Base-by-base conservation (phyloP, 2,888 invertebrate species). In the Drosophila neonasuta region DNA sequence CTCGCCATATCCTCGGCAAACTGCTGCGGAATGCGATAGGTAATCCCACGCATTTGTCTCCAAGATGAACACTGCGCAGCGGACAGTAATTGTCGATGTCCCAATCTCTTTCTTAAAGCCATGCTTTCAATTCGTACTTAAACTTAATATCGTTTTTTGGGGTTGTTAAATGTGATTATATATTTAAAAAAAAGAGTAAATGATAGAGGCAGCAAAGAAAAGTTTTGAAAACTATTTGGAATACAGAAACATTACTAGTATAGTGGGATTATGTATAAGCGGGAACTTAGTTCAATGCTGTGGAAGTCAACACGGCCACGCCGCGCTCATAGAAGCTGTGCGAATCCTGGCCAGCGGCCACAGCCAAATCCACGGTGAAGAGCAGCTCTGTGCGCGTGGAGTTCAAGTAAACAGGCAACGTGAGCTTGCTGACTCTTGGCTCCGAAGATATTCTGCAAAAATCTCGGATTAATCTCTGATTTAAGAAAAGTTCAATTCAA, bases 291-390 rank as follows among this genome's bases (percentile, higher is more conserved):
- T 97, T 97, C 80, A 97, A 94, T 71, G 96, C 95, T 42, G 97
- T 97, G 45, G 99, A 99, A 20, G 97, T 97, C 88, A 99, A 94
- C 46, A 99, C 93, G 51, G 99, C 99, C 24, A 99, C 99, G 78
- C 99, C 99, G 57, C 99, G 93, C 91, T 99, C 99, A 92, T 99
- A 99, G 93, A 99, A 99, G 90, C 97, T 97, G 90, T 97, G 97
- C 58, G 95, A 96, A 88, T 97, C 97, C 90, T 97, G 97, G 39
- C 96, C 96, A 50, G 97, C 94, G 51, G 96, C 96, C 57, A 98
- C 95, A 82, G 97, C 96, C 90, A 99, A 94, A 86, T 99, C 97
- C 62, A 99, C 95, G 0, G 98, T 98, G 92, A 99, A 99, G 73
- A 99, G 92, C 65, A 98, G 93, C 91, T 99, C 99, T 1, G 96